These are phyloP conservation scores for Taenaris catops DNA, from an alignment of 2,888 invertebrate species.

Conservation along the genomic window DNA sequence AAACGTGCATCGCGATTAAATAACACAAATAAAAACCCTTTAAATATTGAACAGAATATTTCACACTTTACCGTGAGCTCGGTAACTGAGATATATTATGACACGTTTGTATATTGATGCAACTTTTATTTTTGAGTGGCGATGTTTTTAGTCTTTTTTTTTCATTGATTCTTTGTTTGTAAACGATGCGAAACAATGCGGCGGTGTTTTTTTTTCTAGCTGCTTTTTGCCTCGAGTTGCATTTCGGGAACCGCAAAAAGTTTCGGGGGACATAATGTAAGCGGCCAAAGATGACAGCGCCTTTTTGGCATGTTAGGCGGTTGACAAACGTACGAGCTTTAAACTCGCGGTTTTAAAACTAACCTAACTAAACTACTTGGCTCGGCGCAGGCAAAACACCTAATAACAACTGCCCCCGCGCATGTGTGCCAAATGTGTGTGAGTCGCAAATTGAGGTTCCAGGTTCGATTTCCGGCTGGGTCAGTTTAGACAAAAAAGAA, in stretches of 20 bases:
- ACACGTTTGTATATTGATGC: conserved; percentile 44
- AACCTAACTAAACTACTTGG: too few species aligned
- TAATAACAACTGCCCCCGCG: too few species aligned
- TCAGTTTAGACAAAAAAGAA: too few species aligned
- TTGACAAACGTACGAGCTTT: too few species aligned
- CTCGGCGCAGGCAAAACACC: too few species aligned
- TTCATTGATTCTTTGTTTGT: conserved; percentile 55
- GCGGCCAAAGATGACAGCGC: conserved; percentile 35
- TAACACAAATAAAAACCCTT: conserved; percentile 73
- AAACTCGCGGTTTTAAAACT: too few species aligned
- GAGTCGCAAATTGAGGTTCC: too few species aligned
- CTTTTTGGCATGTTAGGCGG: conserved; percentile 19
- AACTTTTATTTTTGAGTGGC: conserved; percentile 48
- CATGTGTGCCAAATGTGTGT: too few species aligned
- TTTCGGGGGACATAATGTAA: conserved; percentile 28
- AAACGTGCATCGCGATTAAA: conserved; percentile 61
- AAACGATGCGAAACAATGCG: conserved; percentile 60
- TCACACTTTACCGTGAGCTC: conserved; percentile 64
- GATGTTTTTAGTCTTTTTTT: conserved; percentile 38
- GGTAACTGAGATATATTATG: conserved; percentile 72
- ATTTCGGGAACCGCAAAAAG: conserved; percentile 30
- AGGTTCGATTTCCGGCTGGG: too few species aligned
- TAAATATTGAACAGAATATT: conserved; percentile 76
- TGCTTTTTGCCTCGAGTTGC: conserved; percentile 1
- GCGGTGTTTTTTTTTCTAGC: conserved; percentile 32